Base-by-base conservation (phyloP, 37 sponge, comb jelly and placozoan species). In the Bolinopsis microptera region DNA sequence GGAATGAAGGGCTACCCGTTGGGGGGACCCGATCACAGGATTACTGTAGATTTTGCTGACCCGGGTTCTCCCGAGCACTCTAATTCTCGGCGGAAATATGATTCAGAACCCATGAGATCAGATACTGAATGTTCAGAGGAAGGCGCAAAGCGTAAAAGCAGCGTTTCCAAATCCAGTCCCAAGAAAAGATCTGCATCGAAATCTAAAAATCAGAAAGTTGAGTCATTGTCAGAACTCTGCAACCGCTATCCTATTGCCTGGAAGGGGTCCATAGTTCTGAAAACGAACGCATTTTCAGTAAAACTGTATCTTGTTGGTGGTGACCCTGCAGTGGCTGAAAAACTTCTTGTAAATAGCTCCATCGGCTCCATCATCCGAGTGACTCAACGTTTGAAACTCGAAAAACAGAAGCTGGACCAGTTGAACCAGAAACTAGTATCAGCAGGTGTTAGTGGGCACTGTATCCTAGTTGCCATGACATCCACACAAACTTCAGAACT, bases 301-400 rank as follows among this genome's bases (percentile, higher is more conserved):
- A 95, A 96, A 31, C 95, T 98, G 96, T 96, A 95, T 68, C 95
- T 98, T 24, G 94, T 98, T 69, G 97, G 96, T 38, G 98, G 98
- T 38, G 96, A 97, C 76, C 96, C 96, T 18, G 93, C 69, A 8
- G 67, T 94, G 33, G 94, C 94, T 5, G 94, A 94, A 32, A 69
- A 69, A 82, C 70, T 94, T 21, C 93, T 93, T 88, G 74, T 93
- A 69, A 93, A 69, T 25, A 93, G 75, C 93, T 69, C 70, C 35
- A 70, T 69, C 25, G 93, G 70, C 8, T 72, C 76, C 37, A 39
- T 68, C 36, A 83, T 75, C 35, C 82, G 88, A 18, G 95, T 98
- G 37, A 96, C 97, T 38, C 98, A 98, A 48, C 93, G 98, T n/a
- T 95, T 98, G 27, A 96, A 97, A 32, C 94, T 98, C 0, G 98